These are phyloP conservation scores for Xenopus laevis DNA, from an alignment of 2,113 vertebrate species.

Conservation along the genomic window DNA sequence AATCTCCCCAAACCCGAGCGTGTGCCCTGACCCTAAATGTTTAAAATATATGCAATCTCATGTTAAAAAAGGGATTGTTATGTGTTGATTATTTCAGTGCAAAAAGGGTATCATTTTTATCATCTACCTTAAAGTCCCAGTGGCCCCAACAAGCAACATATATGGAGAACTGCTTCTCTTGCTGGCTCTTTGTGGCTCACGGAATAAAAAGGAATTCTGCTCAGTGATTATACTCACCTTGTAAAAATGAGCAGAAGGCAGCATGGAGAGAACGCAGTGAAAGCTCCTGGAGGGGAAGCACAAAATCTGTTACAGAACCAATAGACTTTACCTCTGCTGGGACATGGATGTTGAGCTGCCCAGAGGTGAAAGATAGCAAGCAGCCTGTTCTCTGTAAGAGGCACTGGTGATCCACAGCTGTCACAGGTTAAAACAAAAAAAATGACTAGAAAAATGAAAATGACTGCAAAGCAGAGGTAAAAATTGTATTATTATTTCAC, in stretches of 20 bases:
- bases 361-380: constrained; percentile 72
- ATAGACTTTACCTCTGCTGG: constrained; percentile 88
- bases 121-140: too few relatives aligned
- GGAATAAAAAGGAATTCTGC: too few relatives aligned
- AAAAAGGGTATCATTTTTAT: too few relatives aligned
- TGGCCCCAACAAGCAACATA: too few relatives aligned
- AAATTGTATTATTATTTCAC: too few relatives aligned
- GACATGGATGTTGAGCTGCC: constrained; percentile 74
- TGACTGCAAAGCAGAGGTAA: neutral
- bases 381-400: constrained; percentile 66
- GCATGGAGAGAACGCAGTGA: constrained; percentile 80
- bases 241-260: constrained; percentile 59
- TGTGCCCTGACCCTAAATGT: too few relatives aligned
- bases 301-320: constrained; percentile 73
- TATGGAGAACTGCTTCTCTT: too few relatives aligned
- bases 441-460: constrained; percentile 15
- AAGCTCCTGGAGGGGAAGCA: constrained; percentile 88
- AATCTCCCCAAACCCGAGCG: too few relatives aligned
- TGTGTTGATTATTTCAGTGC: too few relatives aligned
- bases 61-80: too few relatives aligned
- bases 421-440: constrained; percentile 45
- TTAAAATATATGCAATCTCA: too few relatives aligned
- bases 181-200: too few relatives aligned
- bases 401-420: constrained; percentile 84
- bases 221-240: constrained; percentile 60